These are phyloP conservation scores for Agrenia bidenticulata DNA, from an alignment of 2,888 invertebrate species.

Conservation along the genomic window DNA sequence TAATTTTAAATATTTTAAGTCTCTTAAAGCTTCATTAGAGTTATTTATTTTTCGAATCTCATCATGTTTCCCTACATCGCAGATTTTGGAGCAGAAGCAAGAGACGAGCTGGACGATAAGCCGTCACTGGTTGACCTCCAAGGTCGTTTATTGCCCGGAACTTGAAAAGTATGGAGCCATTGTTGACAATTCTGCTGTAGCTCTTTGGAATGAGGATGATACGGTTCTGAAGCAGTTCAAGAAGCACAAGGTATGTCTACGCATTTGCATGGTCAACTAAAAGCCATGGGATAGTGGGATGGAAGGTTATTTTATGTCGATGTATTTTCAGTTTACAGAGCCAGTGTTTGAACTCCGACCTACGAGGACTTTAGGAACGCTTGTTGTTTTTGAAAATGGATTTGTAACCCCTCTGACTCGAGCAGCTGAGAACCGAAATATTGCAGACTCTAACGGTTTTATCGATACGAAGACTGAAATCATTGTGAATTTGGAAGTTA, in stretches of 20 bases:
- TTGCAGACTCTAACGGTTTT: not conserved
- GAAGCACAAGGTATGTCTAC: conserved; percentile 40
- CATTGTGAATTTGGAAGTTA: conserved; percentile 28
- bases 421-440: conserved; percentile 15
- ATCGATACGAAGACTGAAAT: conserved; percentile 16
- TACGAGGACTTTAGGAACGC: conserved; percentile 31
- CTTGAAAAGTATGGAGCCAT: conserved; percentile 47
- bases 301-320: not conserved
- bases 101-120: conserved; percentile 48
- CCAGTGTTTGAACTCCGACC: conserved; percentile 32
- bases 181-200: conserved; percentile 38
- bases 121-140: conserved; percentile 50
- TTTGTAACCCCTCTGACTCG: conserved; percentile 20
- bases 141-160: conserved; percentile 48
- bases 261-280: too few species aligned
- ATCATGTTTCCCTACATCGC: not conserved
- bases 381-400: conserved; percentile 45
- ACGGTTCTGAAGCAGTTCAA: conserved; percentile 29
- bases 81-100: conserved; percentile 50
- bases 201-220: conserved; percentile 48
- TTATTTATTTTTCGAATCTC: not conserved
- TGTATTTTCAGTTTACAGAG: conserved; percentile 32
- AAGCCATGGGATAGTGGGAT: too few species aligned
- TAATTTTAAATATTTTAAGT: too few species aligned
- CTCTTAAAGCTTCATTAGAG: not conserved